Evolutionary conservation across 2,113 vertebrate species (phyloP).

Genomic region (Nyctibius bracteatus): DNA sequence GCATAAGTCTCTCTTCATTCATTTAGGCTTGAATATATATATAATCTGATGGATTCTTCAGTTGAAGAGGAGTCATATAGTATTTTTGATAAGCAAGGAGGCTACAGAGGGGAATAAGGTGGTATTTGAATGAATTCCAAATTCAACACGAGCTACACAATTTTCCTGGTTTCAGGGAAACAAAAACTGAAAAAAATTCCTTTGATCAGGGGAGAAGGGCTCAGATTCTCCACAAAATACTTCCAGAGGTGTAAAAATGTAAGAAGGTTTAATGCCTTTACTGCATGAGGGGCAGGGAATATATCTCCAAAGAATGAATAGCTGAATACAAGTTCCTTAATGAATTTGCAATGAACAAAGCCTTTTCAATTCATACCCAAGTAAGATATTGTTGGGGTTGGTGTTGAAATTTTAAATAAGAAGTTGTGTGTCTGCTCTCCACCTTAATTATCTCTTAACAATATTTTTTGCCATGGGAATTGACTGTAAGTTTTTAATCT

Average conservation of each 20-base stretch:
- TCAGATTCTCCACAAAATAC: neutral
- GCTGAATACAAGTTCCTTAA: neutral
- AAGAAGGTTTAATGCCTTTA: neutral
- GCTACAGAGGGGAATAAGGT: neutral
- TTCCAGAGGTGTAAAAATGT: neutral
- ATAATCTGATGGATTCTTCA: neutral
- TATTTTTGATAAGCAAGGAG: neutral
- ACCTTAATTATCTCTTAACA: neutral
- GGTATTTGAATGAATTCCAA: neutral
- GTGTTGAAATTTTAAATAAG: neutral
- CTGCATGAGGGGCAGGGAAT: neutral
- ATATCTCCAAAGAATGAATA: neutral
- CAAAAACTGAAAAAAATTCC: neutral
- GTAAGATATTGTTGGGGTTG: neutral
- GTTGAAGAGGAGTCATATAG: neutral
- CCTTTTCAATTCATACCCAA: neutral
- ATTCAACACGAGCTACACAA: neutral
- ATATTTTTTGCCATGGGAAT: neutral
- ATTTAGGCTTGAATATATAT: conserved; percentile 17
- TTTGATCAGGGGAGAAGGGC: neutral
- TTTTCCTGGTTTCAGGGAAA: neutral
- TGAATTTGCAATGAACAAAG: conserved; percentile 1
- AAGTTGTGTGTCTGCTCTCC: neutral
- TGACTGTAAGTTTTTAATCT: neutral
- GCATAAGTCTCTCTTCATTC: conserved; percentile 45